These are phyloP conservation scores for Addax nasomaculatus DNA, from an alignment of 2,113 vertebrate genomes.

Conservation along the genomic window DNA sequence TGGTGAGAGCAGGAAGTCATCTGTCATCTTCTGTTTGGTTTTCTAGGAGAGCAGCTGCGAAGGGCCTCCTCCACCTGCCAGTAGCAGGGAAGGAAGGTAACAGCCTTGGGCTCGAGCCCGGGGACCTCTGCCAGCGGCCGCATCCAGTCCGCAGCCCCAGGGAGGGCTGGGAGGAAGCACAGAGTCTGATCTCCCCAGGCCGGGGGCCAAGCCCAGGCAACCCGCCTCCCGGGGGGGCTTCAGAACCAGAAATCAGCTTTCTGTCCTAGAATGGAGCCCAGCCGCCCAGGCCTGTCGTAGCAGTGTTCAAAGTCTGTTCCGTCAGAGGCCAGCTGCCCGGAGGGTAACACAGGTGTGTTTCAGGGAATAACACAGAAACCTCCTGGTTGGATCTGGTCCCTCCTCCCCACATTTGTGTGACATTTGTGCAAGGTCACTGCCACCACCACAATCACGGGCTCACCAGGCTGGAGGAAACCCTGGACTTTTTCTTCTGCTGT, in stretches of 20 bases:
- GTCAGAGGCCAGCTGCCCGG: fast-evolving
- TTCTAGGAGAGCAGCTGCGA: not conserved
- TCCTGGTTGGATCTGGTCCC: not conserved
- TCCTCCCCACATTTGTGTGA: not conserved
- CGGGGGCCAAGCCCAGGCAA: not conserved
- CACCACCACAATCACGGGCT: fast-evolving
- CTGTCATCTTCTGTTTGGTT: not conserved
- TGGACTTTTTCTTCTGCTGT: not conserved
- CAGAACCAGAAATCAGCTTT: not conserved
- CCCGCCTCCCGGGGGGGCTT: not conserved
- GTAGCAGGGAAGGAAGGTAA: not conserved
- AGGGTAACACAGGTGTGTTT: too few relatives aligned
- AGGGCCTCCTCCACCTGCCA: not conserved
- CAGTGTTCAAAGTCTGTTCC: not conserved
- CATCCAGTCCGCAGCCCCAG: fast-evolving
- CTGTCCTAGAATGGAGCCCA: not conserved
- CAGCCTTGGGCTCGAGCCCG: not conserved
- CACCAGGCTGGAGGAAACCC: not conserved
- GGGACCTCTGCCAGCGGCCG: fast-evolving
- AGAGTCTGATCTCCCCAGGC: not conserved
- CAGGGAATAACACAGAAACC: not conserved
- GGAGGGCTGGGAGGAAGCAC: not conserved
- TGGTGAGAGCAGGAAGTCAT: not conserved
- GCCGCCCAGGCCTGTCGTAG: fast-evolving
- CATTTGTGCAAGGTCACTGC: not conserved